These are phyloP conservation scores for Tragopan temminckii DNA, from an alignment of 2,797 vertebrate species.

Conservation along the genomic window DNA sequence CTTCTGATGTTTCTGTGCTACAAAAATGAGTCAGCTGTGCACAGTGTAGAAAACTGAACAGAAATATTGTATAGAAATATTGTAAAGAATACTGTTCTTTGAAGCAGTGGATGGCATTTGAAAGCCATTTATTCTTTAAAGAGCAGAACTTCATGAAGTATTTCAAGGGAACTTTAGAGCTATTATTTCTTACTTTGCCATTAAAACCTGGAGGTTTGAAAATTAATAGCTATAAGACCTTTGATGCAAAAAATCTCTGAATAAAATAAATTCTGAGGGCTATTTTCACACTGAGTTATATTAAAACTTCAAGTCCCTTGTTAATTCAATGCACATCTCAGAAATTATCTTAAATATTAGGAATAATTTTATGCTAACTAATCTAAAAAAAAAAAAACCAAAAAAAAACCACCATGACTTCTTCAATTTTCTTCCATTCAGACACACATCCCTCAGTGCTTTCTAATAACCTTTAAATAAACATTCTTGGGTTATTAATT, in stretches of 20 bases:
- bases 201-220: slow-evolving; percentile 35
- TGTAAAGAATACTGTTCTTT: not conserved
- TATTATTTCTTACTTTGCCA: slow-evolving; percentile 56
- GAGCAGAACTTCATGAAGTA: slow-evolving; percentile 11
- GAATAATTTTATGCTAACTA: slow-evolving; percentile 4
- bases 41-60: not conserved
- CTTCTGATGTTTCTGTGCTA: not conserved
- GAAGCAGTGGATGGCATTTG: not conserved
- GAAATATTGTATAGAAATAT: not conserved
- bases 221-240: slow-evolving; percentile 25
- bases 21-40: not conserved
- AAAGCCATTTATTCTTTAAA: slow-evolving; percentile 12
- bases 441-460: not conserved
- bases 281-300: slow-evolving; percentile 12
- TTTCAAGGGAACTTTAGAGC: not conserved
- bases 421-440: not conserved
- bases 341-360: slow-evolving; percentile 8
- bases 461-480: slow-evolving; percentile 43
- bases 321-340: slow-evolving; percentile 1
- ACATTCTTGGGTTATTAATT: not conserved
- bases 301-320: slow-evolving; percentile 4
- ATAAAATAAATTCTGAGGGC: slow-evolving; percentile 28
- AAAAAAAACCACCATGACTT: not conserved
- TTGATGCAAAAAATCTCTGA: slow-evolving; percentile 50
- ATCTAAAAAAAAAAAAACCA: not conserved